phyloP scores from a whole-genome alignment of 2,113 vertebrate genomes.

The Nothobranchius kuhntae region DNA sequence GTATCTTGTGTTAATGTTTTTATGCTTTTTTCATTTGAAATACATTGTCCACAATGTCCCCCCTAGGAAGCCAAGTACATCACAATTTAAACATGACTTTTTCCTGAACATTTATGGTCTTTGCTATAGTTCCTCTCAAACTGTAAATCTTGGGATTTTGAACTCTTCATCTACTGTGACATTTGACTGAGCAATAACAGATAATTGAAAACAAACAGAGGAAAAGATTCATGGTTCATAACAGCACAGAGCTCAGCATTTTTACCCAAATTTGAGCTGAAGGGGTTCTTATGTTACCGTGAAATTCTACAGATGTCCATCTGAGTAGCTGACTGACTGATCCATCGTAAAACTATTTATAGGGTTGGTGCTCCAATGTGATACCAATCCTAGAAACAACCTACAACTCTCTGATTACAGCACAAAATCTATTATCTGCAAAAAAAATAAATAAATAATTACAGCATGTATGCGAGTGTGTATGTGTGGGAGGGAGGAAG shows the following conservation, averaged over 20 bases:
- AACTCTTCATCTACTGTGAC: too few relatives aligned
- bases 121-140: too few relatives aligned
- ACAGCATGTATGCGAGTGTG: constrained; percentile 15
- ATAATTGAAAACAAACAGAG: neutral
- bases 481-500: neutral
- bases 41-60: too few relatives aligned
- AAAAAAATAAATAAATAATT: neutral
- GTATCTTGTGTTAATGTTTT: too few relatives aligned
- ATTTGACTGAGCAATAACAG: too few relatives aligned
- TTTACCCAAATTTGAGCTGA: constrained; percentile 26
- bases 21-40: too few relatives aligned
- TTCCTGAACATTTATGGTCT: too few relatives aligned
- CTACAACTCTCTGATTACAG: constrained; percentile 40
- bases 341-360: constrained; percentile 30
- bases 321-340: constrained; percentile 9
- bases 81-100: too few relatives aligned
- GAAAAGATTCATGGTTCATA: constrained; percentile 4
- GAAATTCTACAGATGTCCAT: constrained; percentile 33
- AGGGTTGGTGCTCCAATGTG: constrained; percentile 3
- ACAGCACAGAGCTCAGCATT: constrained; percentile 22
- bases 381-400: constrained; percentile 16
- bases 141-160: too few relatives aligned
- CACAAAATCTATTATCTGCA: constrained; percentile 28
- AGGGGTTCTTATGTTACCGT: constrained; percentile 15
- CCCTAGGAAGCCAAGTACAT: too few relatives aligned